These are phyloP conservation scores for Tauraco erythrolophus DNA, from an alignment of 2,113 vertebrate genomes.

Conservation along the genomic window DNA sequence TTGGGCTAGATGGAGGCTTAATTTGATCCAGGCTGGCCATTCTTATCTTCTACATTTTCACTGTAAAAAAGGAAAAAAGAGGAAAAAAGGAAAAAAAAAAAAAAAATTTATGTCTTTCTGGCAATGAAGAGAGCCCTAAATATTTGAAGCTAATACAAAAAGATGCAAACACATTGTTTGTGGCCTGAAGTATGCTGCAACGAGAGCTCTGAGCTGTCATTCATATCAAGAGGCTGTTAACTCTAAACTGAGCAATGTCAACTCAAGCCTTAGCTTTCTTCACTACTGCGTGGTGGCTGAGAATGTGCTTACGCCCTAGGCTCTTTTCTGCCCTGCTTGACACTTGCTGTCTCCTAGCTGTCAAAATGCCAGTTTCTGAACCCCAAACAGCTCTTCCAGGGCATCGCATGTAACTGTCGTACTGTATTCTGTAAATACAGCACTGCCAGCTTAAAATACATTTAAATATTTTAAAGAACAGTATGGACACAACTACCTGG, in stretches of 20 bases:
- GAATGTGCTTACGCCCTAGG: not conserved
- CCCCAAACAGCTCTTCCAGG: not conserved
- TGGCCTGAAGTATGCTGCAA: not conserved
- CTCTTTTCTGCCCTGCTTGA: not conserved
- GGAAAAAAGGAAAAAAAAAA: not conserved
- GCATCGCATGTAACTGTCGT: not conserved
- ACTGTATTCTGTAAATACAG: not conserved
- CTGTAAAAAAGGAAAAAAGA: not conserved
- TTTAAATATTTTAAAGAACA: not conserved
- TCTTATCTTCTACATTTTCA: conserved; percentile 26
- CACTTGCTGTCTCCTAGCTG: not conserved
- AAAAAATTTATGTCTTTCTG: not conserved
- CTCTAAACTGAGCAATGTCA: not conserved
- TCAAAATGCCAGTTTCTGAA: not conserved
- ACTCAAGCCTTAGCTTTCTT: not conserved
- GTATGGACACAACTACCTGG: not conserved
- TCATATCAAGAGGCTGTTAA: not conserved
- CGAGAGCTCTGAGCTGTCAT: not conserved
- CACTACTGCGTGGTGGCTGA: not conserved
- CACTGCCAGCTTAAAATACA: not conserved
- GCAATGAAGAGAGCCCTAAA: not conserved
- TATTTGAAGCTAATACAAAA: not conserved
- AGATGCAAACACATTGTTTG: not conserved
- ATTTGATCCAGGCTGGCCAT: not conserved
- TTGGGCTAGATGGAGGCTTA: not conserved